Percentiles rank a stretch among this genome's conserved stretches.
Evolutionary conservation across 2,797 vertebrate genomes (phyloP).

Genomic region (Chrosomus eos): DNA sequence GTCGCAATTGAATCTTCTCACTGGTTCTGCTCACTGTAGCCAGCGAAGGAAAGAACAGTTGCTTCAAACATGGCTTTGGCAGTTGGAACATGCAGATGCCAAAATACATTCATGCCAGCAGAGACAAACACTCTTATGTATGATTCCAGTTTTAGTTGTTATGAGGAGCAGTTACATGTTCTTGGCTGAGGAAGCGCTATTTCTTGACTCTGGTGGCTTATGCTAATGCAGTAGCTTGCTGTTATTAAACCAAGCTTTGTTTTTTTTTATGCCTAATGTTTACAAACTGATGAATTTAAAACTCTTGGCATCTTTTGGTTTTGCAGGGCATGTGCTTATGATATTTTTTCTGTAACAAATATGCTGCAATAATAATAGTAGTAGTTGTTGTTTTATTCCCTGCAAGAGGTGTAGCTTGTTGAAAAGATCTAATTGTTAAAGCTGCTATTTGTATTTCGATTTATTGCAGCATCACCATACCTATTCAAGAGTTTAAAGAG

Average conservation of each 20-base stretch:
- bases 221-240: not conserved
- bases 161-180: slow-evolving; percentile 22
- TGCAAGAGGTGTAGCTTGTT: not conserved
- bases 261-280: not conserved
- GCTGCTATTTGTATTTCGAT: not conserved
- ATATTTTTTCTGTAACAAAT: no score
- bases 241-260: not conserved
- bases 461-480: not conserved
- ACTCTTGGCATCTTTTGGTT: not conserved
- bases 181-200: not conserved
- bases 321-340: not conserved
- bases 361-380: not conserved
- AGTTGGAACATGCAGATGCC: slow-evolving; percentile 12
- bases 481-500: not conserved
- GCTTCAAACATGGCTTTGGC: slow-evolving; percentile 8
- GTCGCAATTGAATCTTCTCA: not conserved
- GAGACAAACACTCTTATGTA: slow-evolving; percentile 21
- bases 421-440: not conserved
- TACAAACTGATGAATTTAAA: not conserved
- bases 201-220: not conserved
- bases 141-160: slow-evolving; percentile 17
- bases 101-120: slow-evolving; percentile 15
- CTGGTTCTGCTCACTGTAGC: not conserved
- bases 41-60: slow-evolving; percentile 1
- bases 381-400: not conserved